Percentiles rank a stretch among this genome's conserved stretches.
Conservation (phyloP, 2,113 vertebrate genomes). For the Sinosuthora webbiana region DNA sequence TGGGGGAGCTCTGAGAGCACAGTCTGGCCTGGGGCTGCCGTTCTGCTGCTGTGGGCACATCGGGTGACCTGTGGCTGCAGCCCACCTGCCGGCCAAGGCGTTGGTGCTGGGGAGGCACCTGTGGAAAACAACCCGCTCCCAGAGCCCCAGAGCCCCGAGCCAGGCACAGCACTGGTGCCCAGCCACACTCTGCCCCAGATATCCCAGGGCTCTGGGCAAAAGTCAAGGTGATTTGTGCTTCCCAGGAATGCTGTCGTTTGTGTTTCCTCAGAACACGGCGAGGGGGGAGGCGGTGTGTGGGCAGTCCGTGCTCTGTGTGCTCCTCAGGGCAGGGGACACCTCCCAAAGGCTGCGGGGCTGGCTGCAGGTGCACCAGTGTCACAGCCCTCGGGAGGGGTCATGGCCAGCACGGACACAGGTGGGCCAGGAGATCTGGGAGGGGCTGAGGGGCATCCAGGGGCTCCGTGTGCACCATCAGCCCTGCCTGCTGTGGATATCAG, state of each 20-base stretch:
- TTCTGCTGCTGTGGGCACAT: not conserved
- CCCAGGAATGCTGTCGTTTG: fast-evolving
- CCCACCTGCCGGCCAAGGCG: not conserved
- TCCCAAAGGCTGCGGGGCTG: not conserved
- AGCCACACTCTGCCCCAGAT: fast-evolving
- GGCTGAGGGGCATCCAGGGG: not conserved
- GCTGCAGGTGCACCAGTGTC: not conserved
- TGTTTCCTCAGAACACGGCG: fast-evolving
- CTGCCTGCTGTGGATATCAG: not conserved
- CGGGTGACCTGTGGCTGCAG: not conserved
- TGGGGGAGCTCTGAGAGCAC: not conserved
- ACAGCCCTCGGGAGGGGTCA: fast-evolving
- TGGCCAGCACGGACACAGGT: not conserved
- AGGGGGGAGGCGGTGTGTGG: fast-evolving
- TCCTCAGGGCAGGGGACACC: not conserved
- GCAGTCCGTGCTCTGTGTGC: fast-evolving
- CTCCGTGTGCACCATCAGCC: fast-evolving
- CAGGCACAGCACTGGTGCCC: fast-evolving
- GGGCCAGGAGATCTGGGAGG: not conserved
- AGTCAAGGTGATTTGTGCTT: not conserved
- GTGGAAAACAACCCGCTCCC: not conserved
- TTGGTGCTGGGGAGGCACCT: not conserved
- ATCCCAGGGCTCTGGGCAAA: not conserved
- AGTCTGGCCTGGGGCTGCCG: not conserved
- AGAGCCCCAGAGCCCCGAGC: fast-evolving